Conservation (phyloP, 1,140 invertebrate genomes). For the Drosophila aff. region DNA sequence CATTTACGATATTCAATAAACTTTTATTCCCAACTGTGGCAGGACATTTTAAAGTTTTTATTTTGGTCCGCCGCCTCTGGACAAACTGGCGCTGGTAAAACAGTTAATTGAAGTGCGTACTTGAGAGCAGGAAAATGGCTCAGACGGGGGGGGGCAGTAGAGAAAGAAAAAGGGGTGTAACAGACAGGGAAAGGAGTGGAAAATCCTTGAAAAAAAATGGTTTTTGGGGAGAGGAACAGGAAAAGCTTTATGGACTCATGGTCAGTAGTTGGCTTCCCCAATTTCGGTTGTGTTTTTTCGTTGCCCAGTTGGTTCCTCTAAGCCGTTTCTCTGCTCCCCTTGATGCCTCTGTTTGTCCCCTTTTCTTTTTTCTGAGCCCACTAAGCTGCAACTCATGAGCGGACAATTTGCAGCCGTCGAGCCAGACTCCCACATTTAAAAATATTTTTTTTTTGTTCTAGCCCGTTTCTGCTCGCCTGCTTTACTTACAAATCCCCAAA, state of each 20-base stretch:
- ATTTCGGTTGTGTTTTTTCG: slow-evolving; percentile 1
- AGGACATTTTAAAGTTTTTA: slow-evolving; percentile 45
- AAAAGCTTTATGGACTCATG: slow-evolving; percentile 45
- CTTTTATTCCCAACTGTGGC: slow-evolving; percentile 49
- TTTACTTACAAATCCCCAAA: slow-evolving; percentile 27
- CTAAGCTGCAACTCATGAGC: slow-evolving; percentile 55
- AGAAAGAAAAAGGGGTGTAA: neutral
- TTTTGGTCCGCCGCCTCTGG: slow-evolving; percentile 18
- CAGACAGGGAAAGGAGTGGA: neutral
- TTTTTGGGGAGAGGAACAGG: neutral
- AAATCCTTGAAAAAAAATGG: neutral
- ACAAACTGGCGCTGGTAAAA: slow-evolving; percentile 51
- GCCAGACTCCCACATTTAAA: slow-evolving; percentile 27
- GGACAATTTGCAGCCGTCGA: slow-evolving; percentile 40
- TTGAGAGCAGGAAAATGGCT: slow-evolving; percentile 27
- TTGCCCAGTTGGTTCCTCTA: slow-evolving; percentile 10
- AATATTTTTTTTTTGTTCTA: slow-evolving; percentile 35
- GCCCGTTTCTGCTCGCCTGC: slow-evolving; percentile 24
- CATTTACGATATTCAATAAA: slow-evolving; percentile 70
- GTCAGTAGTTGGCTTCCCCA: slow-evolving; percentile 37
- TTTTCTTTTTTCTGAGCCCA: neutral
- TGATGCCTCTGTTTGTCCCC: neutral
- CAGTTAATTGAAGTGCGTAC: slow-evolving; percentile 59
- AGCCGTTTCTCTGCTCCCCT: slow-evolving; percentile 8
- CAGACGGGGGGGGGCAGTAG: neutral